Evolutionary conservation across 2,888 invertebrate species (phyloP).

Genomic region (Flexamia atlantica): DNA sequence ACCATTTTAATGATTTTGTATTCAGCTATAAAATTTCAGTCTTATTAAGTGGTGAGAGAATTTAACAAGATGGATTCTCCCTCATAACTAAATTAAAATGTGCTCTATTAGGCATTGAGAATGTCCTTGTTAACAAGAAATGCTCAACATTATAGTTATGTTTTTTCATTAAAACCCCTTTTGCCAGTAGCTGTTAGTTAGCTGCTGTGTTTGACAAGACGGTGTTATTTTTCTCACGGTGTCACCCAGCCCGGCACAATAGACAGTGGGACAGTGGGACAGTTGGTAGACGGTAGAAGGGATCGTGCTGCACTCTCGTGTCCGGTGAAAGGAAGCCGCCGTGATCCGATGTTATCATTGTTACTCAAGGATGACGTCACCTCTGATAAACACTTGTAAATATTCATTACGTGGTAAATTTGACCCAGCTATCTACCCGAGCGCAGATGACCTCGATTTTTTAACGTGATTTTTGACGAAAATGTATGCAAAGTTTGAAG

Average conservation of each 20-base stretch:
- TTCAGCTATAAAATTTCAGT: too few relatives aligned
- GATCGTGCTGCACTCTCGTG: constrained; percentile 28
- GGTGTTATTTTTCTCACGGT: background rate
- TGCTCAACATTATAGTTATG: too few relatives aligned
- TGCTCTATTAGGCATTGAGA: too few relatives aligned
- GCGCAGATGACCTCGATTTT: background rate
- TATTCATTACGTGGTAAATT: background rate
- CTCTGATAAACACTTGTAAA: constrained; percentile 15
- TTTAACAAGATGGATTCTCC: too few relatives aligned
- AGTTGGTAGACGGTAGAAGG: background rate
- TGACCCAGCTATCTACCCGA: background rate
- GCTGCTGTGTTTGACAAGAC: background rate
- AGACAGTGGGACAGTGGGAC: background rate
- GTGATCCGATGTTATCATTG: constrained; percentile 20
- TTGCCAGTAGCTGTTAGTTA: too few relatives aligned
- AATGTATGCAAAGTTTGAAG: background rate
- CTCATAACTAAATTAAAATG: too few relatives aligned
- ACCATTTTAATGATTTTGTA: too few relatives aligned
- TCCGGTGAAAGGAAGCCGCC: constrained; percentile 22
- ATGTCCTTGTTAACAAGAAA: too few relatives aligned
- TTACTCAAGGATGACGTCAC: constrained; percentile 25
- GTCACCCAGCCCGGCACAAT: background rate
- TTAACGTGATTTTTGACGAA: background rate
- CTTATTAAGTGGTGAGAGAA: too few relatives aligned
- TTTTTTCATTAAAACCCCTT: too few relatives aligned